These are phyloP conservation scores for Bombus picipes DNA, from an alignment of 1,140 invertebrate genomes.

Conservation along the genomic window DNA sequence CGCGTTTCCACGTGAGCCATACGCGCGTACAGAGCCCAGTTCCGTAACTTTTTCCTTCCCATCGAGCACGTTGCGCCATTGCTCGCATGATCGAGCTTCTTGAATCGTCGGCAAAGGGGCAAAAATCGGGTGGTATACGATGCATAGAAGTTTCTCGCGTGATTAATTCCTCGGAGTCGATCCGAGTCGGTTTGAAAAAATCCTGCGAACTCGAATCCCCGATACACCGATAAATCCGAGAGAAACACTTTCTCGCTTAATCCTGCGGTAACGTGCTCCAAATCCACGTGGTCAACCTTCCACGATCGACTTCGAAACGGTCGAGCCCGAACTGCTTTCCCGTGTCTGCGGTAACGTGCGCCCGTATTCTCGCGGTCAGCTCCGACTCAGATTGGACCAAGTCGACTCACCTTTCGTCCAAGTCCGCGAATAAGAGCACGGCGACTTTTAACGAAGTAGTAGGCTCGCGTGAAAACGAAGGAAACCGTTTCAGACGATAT, in stretches of 20 bases:
- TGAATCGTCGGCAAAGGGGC: not conserved
- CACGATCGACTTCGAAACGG: not conserved
- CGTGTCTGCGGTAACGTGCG: not conserved
- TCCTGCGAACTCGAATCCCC: not conserved
- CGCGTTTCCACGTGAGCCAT: not conserved
- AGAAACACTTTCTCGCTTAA: too few relatives aligned
- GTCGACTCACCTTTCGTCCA: constrained; percentile 14
- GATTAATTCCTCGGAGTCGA: not conserved
- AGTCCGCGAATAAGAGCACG: not conserved
- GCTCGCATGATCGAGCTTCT: not conserved
- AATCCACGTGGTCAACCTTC: not conserved
- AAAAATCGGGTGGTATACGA: not conserved
- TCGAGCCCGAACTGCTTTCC: not conserved
- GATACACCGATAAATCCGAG: not conserved
- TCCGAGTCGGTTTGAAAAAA: not conserved
- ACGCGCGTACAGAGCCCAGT: not conserved
- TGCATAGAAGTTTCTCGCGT: not conserved
- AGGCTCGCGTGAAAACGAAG: not conserved
- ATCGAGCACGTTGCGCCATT: not conserved
- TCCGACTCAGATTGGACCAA: not conserved
- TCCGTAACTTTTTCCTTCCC: not conserved
- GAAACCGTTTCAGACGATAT: not conserved
- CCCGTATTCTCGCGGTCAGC: not conserved
- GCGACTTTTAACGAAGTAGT: not conserved
- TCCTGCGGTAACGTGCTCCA: not conserved